Evolutionary conservation across 2,888 invertebrate species (phyloP).

Genomic region (Drosophila anceps): DNA sequence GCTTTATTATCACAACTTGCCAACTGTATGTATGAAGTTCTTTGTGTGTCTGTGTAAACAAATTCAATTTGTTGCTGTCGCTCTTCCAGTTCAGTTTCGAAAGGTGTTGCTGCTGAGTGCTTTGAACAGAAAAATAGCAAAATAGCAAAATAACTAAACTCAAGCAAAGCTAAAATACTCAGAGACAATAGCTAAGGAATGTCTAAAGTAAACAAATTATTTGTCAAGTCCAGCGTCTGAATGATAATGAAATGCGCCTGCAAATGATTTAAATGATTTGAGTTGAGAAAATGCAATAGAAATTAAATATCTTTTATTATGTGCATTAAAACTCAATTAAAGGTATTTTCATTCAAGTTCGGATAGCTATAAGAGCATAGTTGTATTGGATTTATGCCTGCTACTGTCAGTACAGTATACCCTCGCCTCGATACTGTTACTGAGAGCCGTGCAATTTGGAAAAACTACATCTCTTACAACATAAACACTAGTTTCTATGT

Average conservation of each 20-base stretch:
- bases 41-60: constrained; percentile 48
- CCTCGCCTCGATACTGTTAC: no score
- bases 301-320: no score
- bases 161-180: neutral
- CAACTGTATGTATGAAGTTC: constrained; percentile 44
- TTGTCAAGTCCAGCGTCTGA: neutral
- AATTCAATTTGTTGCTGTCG: constrained; percentile 71
- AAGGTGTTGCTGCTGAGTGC: constrained; percentile 34
- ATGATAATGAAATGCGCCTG: neutral
- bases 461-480: neutral
- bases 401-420: no score
- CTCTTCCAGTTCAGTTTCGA: constrained; percentile 31
- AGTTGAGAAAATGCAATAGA: no score
- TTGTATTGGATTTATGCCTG: no score
- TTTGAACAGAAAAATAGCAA: constrained; percentile 8
- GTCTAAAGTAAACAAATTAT: neutral
- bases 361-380: no score
- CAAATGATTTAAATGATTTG: no score
- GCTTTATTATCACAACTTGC: constrained; percentile 28
- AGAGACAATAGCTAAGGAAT: neutral
- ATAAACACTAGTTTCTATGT: neutral
- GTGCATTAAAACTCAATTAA: no score
- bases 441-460: no score
- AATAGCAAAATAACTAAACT: constrained; percentile 3
- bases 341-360: no score